Conservation (phyloP, 2,888 invertebrate species). For the Schizaphis graminum region DNA sequence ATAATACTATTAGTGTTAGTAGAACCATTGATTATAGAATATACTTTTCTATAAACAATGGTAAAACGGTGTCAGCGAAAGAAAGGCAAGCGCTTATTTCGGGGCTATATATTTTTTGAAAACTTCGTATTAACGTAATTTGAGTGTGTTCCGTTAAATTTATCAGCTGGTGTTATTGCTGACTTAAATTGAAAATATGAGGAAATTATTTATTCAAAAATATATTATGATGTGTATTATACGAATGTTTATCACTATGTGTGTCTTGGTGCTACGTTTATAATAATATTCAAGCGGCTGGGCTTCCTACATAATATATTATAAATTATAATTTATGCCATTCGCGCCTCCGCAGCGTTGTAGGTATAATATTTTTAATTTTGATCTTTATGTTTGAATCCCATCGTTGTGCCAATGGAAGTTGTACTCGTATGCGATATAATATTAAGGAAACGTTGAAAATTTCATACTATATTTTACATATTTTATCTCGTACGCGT, state of each 20-base stretch:
- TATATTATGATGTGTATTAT: not conserved
- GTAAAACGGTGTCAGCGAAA: too few species aligned
- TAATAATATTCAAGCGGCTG: not conserved
- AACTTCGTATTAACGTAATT: too few species aligned
- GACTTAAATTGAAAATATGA: not conserved
- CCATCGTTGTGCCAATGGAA: not conserved
- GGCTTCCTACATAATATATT: too few species aligned
- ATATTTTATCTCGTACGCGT: not conserved
- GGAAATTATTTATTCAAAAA: not conserved
- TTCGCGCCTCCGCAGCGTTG: not conserved
- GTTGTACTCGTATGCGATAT: not conserved
- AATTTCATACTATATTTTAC: not conserved
- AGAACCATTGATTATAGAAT: too few species aligned
- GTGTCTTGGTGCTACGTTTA: not conserved
- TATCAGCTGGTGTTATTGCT: too few species aligned
- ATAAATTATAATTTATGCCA: not conserved
- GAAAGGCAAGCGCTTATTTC: too few species aligned
- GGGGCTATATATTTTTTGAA: too few species aligned
- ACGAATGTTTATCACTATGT: not conserved
- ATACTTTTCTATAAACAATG: too few species aligned
- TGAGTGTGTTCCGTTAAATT: too few species aligned
- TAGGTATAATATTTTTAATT: not conserved
- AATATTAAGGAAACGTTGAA: slow-evolving; percentile 3
- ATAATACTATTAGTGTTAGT: too few species aligned
- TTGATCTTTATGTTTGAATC: not conserved